Base-by-base conservation (phyloP, 2,797 vertebrate species). In the Varecia variegata region DNA sequence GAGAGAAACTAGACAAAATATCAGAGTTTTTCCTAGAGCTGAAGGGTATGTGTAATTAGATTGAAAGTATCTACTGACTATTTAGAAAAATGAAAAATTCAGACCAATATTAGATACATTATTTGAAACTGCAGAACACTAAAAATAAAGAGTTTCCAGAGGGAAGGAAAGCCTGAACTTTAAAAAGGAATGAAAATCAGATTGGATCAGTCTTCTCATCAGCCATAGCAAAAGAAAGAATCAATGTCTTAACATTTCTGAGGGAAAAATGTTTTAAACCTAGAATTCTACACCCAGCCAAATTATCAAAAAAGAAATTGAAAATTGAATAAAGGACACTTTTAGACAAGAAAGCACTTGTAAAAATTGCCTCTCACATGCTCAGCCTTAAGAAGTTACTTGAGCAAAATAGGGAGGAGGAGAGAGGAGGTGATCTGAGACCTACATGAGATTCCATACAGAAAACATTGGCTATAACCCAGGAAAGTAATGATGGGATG, bases 1-100 rank as follows among this genome's bases (percentile, higher is more conserved):
- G 58, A 68, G 40, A 90, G 45, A 5, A 86, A 38, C 5, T 71
- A 73, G 47, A 23, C 38, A 93, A 70, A 79, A 68, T 77, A 23
- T 60, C 25, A 68, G 30, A 17, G 25, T 32, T 90, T 85, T 52
- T 85, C 71, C 90, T 77, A 60, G 32, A 89, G 21, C 21, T 70
- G 20, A 92, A 88, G 60, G 15, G 38, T 32, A 68, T 27, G 17
- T 52, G 4, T 50, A 73, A 68, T 81, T 71, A 81, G 40, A 40
- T 47, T 90, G 58, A 73, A 87, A 83, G 20, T 82, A 91, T 67
- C 56, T 23, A 43, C 2, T 80, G 27, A 58, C 68, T 95, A 32
- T 71, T 92, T 32, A 92, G 32, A 92, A 60, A 45, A 88, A 47
- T 86, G 56, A 79, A 90, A 56, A 96, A 76, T 90, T 7, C 7